These are phyloP conservation scores for Peromyscus californicus DNA, from an alignment of 2,113 vertebrate species.

Conservation along the genomic window DNA sequence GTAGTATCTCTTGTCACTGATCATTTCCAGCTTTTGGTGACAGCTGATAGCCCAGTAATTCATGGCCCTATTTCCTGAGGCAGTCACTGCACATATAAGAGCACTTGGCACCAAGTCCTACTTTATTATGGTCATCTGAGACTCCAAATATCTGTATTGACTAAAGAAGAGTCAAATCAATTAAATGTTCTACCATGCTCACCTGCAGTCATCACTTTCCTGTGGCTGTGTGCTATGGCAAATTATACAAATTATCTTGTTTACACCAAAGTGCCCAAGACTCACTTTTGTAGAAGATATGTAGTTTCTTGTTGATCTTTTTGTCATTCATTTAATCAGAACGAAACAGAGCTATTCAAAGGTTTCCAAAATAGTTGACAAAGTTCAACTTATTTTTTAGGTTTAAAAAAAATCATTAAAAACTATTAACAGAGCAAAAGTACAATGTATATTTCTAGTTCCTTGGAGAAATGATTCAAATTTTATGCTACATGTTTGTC, in stretches of 20 bases:
- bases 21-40: too few species aligned
- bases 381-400: too few species aligned
- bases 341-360: neutral
- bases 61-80: neutral
- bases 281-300: neutral
- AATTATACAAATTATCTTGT: neutral
- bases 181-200: neutral
- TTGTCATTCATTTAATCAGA: neutral
- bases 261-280: neutral
- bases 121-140: neutral
- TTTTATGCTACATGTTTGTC: neutral
- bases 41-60: neutral
- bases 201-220: neutral
- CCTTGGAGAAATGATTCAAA: neutral
- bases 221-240: neutral
- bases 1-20: neutral
- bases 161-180: neutral
- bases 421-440: neutral
- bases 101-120: neutral
- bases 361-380: too few species aligned
- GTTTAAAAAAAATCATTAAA: neutral
- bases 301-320: neutral
- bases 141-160: neutral
- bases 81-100: too few species aligned
- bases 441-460: neutral